These are phyloP conservation scores for Caenorhabditis uteleia DNA, from an alignment of 2,888 invertebrate species.

Conservation along the genomic window DNA sequence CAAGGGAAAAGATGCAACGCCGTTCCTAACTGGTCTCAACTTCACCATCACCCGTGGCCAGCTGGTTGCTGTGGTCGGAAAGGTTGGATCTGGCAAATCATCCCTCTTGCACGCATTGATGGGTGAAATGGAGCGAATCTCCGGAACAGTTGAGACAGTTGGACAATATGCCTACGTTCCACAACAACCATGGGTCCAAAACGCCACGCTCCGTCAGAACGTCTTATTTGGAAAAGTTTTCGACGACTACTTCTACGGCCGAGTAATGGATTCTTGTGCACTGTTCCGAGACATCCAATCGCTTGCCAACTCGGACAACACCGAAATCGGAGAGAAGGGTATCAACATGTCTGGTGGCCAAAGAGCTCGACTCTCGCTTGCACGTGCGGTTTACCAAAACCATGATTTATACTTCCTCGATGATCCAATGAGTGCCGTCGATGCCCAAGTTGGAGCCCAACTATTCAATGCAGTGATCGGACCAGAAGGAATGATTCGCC, in stretches of 20 bases:
- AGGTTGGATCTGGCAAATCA: slow-evolving; percentile 67
- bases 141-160: slow-evolving; percentile 56
- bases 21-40: slow-evolving; percentile 74
- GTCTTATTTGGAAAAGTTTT: slow-evolving; percentile 78
- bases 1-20: slow-evolving; percentile 20
- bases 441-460: slow-evolving; percentile 95
- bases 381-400: slow-evolving; percentile 87
- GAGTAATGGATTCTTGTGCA: slow-evolving; percentile 65
- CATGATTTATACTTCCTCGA: slow-evolving; percentile 90
- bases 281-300: slow-evolving; percentile 61
- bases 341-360: slow-evolving; percentile 69
- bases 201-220: slow-evolving; percentile 89
- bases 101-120: slow-evolving; percentile 79
- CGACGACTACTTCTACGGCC: slow-evolving; percentile 65
- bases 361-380: slow-evolving; percentile 81
- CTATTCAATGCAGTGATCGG: slow-evolving; percentile 71
- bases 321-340: slow-evolving; percentile 69
- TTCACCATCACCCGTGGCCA: slow-evolving; percentile 71
- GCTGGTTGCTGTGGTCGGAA: slow-evolving; percentile 65
- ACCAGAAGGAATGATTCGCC: slow-evolving; percentile 67
- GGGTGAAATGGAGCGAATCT: slow-evolving; percentile 75
- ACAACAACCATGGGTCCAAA: slow-evolving; percentile 98
- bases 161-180: slow-evolving; percentile 83
- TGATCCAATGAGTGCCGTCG: slow-evolving; percentile 93
- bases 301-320: slow-evolving; percentile 60